These are phyloP conservation scores for Sesia bembeciformis DNA, from an alignment of 2,888 invertebrate species.

Conservation along the genomic window DNA sequence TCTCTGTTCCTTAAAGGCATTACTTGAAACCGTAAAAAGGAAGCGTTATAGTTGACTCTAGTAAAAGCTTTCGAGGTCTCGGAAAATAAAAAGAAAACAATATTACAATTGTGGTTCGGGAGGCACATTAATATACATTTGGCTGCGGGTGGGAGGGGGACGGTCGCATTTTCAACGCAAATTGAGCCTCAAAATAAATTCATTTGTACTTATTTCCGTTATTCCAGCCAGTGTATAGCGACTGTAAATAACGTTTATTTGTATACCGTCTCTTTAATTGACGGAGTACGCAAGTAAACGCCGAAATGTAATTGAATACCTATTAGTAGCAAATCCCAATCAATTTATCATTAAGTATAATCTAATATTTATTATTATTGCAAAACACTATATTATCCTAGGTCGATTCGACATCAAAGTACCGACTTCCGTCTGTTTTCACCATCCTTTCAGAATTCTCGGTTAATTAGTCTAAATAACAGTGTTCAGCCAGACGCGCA, in stretches of 20 bases:
- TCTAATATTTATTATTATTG: too few relatives aligned
- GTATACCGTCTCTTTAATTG: too few relatives aligned
- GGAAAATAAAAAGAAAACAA: slow-evolving; percentile 61
- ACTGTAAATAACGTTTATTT: too few relatives aligned
- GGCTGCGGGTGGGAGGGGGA: slow-evolving; percentile 26
- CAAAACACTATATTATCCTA: too few relatives aligned
- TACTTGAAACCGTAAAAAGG: slow-evolving; percentile 48
- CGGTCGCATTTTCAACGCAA: slow-evolving; percentile 51
- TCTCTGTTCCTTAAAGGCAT: slow-evolving; percentile 19
- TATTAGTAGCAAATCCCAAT: too few relatives aligned
- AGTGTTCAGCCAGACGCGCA: slow-evolving; percentile 66
- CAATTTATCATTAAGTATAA: too few relatives aligned
- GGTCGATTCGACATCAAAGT: neutral
- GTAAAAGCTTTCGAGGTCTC: slow-evolving; percentile 56
- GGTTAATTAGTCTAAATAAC: slow-evolving; percentile 69
- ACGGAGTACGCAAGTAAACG: too few relatives aligned
- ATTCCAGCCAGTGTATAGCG: too few relatives aligned
- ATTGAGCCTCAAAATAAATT: slow-evolving; percentile 58
- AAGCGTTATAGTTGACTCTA: slow-evolving; percentile 56
- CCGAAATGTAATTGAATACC: too few relatives aligned
- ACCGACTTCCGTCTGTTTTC: neutral
- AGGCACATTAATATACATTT: slow-evolving; percentile 69
- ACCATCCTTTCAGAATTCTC: slow-evolving; percentile 41
- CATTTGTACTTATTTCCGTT: slow-evolving; percentile 22
- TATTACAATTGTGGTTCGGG: slow-evolving; percentile 56